Conservation (phyloP, 2,797 vertebrate genomes). For the Cossypha polioptera region DNA sequence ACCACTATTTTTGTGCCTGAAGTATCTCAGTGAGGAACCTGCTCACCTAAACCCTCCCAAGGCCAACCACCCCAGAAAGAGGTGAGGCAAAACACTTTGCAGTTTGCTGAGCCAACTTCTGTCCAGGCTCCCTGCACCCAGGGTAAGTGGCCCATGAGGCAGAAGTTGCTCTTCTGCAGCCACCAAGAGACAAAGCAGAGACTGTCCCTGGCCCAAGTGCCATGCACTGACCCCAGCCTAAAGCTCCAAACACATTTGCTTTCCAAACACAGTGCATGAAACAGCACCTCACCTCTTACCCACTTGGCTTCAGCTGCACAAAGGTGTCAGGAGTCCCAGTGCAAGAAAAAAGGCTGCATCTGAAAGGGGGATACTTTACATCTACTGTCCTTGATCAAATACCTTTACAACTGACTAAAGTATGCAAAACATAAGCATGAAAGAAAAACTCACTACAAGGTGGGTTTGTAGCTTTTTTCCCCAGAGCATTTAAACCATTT, state of each 20-base stretch:
- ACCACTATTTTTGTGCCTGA: neutral
- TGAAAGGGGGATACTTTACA: neutral
- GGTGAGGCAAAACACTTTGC: neutral
- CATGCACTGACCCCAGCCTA: neutral
- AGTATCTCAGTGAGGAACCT: neutral
- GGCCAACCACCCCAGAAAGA: neutral
- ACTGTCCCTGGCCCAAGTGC: neutral
- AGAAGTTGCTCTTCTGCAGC: neutral
- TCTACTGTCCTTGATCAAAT: neutral
- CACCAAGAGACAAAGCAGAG: neutral
- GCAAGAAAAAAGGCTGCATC: neutral
- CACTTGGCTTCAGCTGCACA: neutral
- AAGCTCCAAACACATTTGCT: neutral
- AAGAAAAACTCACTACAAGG: neutral
- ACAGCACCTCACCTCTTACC: neutral
- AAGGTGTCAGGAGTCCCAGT: neutral
- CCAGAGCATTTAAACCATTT: neutral
- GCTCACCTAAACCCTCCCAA: neutral
- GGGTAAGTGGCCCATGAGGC: accelerated
- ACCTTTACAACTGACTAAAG: neutral
- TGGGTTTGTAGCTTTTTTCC: accelerated
- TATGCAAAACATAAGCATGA: neutral
- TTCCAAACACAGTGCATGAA: neutral
- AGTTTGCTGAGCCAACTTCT: neutral
- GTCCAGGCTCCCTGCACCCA: neutral